Evolutionary conservation across 2,797 vertebrate species (phyloP).

Genomic region (Rhabdomys pumilio): DNA sequence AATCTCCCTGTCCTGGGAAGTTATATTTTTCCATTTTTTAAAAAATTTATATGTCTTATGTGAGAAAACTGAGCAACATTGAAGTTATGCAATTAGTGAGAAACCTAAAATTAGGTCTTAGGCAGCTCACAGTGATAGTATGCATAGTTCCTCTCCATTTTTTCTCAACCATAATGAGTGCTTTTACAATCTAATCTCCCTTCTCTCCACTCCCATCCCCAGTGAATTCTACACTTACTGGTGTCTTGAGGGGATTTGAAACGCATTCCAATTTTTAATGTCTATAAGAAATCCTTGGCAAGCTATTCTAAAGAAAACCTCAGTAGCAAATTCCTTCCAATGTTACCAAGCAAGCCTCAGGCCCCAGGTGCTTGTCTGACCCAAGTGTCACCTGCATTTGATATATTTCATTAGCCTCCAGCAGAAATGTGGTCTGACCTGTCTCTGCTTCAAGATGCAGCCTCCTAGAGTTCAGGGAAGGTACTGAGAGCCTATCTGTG

Average conservation of each 20-base stretch:
- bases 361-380: slow-evolving; percentile 88
- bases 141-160: not conserved
- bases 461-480: not conserved
- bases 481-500: not conserved
- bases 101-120: not conserved
- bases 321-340: slow-evolving; percentile 87
- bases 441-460: slow-evolving; percentile 34
- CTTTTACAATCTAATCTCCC: not conserved
- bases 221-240: slow-evolving; percentile 31
- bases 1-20: not conserved
- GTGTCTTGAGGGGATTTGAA: slow-evolving; percentile 75
- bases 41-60: not conserved
- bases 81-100: not conserved
- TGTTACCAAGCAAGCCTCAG: slow-evolving; percentile 85
- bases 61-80: not conserved
- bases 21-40: not conserved
- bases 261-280: slow-evolving; percentile 84
- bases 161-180: not conserved
- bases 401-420: slow-evolving; percentile 86
- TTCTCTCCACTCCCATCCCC: not conserved
- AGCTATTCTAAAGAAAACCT: slow-evolving; percentile 74
- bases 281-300: slow-evolving; percentile 74
- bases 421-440: slow-evolving; percentile 64
- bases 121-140: not conserved
- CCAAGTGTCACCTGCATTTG: slow-evolving; percentile 86